Percentiles rank a stretch among this genome's conserved stretches.
Evolutionary conservation across 2,113 vertebrate species (phyloP).

Genomic region (Hippotragus niger): DNA sequence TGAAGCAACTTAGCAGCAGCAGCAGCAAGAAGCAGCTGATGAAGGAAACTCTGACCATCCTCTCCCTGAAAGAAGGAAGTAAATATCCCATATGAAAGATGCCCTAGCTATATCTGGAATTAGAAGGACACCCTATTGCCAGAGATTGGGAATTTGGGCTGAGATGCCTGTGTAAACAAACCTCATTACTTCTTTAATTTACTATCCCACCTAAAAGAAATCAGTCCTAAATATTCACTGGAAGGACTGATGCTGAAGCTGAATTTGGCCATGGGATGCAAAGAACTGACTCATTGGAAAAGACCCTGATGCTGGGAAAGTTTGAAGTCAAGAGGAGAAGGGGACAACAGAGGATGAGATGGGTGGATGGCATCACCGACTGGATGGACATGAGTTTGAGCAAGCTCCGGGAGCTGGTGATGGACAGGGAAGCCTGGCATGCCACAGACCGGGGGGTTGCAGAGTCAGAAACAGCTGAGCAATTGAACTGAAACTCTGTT

Average conservation of each 20-base stretch:
- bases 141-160: neutral
- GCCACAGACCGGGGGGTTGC: rapidly evolving
- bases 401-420: rapidly evolving
- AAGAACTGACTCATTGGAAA: neutral
- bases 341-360: neutral
- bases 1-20: no score
- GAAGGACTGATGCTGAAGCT: neutral
- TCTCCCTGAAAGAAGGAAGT: neutral
- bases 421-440: neutral
- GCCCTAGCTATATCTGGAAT: neutral
- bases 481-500: neutral
- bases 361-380: neutral
- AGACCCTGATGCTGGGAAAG: neutral
- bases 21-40: neutral
- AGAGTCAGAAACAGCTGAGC: rapidly evolving
- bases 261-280: rapidly evolving
- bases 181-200: neutral
- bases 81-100: neutral
- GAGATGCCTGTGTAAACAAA: neutral
- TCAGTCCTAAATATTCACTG: neutral
- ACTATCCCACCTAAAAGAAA: neutral
- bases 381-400: neutral
- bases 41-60: neutral
- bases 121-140: neutral
- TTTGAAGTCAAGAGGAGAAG: neutral